Percentiles rank a stretch among this genome's conserved stretches.
Evolutionary conservation across 2,113 vertebrate species (phyloP).

Genomic region (Antennarius striatus): DNA sequence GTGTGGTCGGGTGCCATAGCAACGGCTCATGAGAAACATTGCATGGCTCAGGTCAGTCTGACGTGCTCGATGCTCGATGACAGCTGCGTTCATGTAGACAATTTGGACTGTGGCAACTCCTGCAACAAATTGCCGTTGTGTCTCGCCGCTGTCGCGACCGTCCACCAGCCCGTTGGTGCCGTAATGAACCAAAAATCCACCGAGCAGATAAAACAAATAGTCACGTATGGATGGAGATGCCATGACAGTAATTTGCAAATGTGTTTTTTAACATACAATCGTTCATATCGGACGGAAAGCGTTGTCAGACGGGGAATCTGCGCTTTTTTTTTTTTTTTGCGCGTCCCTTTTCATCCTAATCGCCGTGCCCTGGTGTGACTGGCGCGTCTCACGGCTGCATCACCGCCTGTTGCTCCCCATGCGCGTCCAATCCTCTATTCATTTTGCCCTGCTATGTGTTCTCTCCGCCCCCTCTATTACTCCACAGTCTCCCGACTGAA

Average conservation of each 20-base stretch:
- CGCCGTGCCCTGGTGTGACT: constrained; percentile 61
- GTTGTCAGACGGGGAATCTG: constrained; percentile 24
- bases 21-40: constrained; percentile 76
- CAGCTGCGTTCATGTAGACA: constrained; percentile 60
- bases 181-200: constrained; percentile 22
- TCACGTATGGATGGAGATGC: constrained; percentile 6
- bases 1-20: constrained; percentile 81
- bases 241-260: constrained; percentile 2
- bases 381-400: constrained; percentile 59
- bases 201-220: constrained; percentile 45
- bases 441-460: constrained; percentile 47
- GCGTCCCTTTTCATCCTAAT: constrained; percentile 29
- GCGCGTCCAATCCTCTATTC: constrained; percentile 57
- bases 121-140: constrained; percentile 45
- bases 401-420: constrained; percentile 72
- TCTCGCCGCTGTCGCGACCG: constrained; percentile 48
- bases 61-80: constrained; percentile 60
- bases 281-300: not conserved
- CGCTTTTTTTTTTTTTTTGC: constrained; percentile 16
- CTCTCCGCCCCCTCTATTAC: constrained; percentile 48
- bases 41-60: constrained; percentile 54
- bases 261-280: constrained; percentile 20
- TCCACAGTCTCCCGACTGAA: constrained; percentile 54
- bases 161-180: constrained; percentile 29
- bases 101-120: constrained; percentile 53